Evolutionary conservation across 2,113 vertebrate species (phyloP), one percentile per base, ranked within the genome.

Genomic region (Empidonax traillii): DNA sequence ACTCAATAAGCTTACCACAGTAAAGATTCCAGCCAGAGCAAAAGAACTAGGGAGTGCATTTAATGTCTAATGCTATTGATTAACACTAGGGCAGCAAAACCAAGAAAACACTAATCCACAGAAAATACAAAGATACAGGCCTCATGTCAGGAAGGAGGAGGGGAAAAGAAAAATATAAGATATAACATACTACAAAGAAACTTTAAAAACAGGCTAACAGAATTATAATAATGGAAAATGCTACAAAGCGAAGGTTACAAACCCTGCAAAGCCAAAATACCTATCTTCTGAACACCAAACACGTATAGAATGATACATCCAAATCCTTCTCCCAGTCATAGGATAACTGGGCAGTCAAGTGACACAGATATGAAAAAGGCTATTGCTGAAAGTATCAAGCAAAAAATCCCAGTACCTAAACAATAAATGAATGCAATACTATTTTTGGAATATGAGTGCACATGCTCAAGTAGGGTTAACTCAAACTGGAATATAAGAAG

Each of bases 101-200:
- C 6, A 74, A 22, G 31, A 41, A 46, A 78, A 52, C 8, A 16
- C 8, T 24, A 2, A 65, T 55, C 31, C 33, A 17, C 35, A 55
- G 33, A 88, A 86, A 79, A 75, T 14, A 76, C 10, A 69, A 41
- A 85, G 30, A 63, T 10, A 55, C 7, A 12, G 0, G 2, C 14
- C 23, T 31, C 17, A 49, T 22, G 78, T 49, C 14, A 62, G 44
- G 44, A 58, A 74, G 28, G 19, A 6, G 4, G 8, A 15, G 6
- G 2, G 19, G 5, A 4, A 30, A 52, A 22, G 0, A 0, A 9
- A 35, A 39, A 39, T 9, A 23, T 43, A 47, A 44, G 13, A 2
- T 41, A 20, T 20, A 76, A 51, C 9, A 39, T 12, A 35, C 13
- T 28, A 10, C 14, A 66, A n/a, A 59, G 49, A 94, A 56, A 31